Percentiles rank a stretch among this genome's conserved stretches.
Evolutionary conservation across 1,140 invertebrate genomes (phyloP).

Genomic region (Anoplophora glabripennis): DNA sequence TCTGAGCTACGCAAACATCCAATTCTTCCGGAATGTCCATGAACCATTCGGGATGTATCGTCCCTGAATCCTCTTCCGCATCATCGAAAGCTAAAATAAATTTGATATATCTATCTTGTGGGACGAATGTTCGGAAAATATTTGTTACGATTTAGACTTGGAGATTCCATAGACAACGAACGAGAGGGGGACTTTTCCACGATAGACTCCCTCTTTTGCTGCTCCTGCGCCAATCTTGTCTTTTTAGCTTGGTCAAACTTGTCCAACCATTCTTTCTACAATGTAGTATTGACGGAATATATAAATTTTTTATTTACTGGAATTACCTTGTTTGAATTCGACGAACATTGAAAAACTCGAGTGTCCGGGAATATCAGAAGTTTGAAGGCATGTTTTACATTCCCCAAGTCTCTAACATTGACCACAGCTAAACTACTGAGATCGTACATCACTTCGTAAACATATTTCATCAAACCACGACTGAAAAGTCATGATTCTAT

Average conservation of each 20-base stretch:
- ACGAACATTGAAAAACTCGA: slow-evolving; percentile 88
- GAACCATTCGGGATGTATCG: slow-evolving; percentile 81
- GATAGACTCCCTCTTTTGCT: slow-evolving; percentile 53
- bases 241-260: slow-evolving; percentile 91
- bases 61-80: slow-evolving; percentile 55
- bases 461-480: slow-evolving; percentile 79
- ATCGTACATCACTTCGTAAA: slow-evolving; percentile 88
- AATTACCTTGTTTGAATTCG: slow-evolving; percentile 70
- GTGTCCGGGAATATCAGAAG: slow-evolving; percentile 91
- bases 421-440: slow-evolving; percentile 90
- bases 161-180: slow-evolving; percentile 52
- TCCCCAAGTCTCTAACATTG: slow-evolving; percentile 89
- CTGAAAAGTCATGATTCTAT: slow-evolving; percentile 48
- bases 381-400: slow-evolving; percentile 90
- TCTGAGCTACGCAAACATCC: slow-evolving; percentile 94
- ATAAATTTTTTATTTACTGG: background rate
- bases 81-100: slow-evolving; percentile 51
- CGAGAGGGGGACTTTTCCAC: slow-evolving; percentile 49
- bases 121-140: background rate
- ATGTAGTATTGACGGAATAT: slow-evolving; percentile 24
- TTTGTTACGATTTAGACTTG: slow-evolving; percentile 38
- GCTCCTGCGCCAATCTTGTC: slow-evolving; percentile 69
- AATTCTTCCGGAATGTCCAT: slow-evolving; percentile 90
- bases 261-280: slow-evolving; percentile 90
- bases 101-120: slow-evolving; percentile 1